A percentile compares a stretch with the other conserved stretches of the same genome.
Conservation (phyloP, 2,113 vertebrate species). For the Oreamnos americanus region DNA sequence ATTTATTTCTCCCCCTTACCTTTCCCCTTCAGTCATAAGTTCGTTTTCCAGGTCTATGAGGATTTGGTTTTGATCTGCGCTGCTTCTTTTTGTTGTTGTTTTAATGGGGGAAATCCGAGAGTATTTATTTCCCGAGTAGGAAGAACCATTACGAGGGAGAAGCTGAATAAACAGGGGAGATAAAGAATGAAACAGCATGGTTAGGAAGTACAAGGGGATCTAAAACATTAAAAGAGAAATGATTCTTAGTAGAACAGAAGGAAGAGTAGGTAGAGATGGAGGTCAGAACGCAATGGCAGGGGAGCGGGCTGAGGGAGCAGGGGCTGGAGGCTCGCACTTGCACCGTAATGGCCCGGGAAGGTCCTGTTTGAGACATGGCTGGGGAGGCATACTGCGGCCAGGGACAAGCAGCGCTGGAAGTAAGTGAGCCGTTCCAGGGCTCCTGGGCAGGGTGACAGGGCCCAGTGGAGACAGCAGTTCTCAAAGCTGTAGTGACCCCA, state of each 20-base stretch:
- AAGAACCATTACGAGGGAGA: neutral
- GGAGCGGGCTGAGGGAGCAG: neutral
- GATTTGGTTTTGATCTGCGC: neutral
- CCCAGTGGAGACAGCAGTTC: neutral
- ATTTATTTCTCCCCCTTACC: neutral
- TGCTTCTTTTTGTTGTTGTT: neutral
- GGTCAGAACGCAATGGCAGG: accelerated
- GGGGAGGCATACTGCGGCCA: accelerated
- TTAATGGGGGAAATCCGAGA: neutral
- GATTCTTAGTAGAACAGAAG: neutral
- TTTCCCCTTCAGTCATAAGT: neutral
- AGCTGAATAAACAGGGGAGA: neutral
- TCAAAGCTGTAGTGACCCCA: too few species aligned
- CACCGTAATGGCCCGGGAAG: accelerated
- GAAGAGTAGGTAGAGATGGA: neutral
- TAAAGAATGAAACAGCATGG: neutral
- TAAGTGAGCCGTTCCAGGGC: neutral
- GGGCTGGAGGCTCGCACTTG: neutral
- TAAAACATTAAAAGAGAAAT: neutral
- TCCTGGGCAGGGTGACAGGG: neutral
- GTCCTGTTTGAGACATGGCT: neutral
- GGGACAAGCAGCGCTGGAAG: neutral
- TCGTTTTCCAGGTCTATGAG: neutral
- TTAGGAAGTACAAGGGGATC: neutral
- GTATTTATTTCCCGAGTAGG: neutral